Conservation (phyloP, 2,888 invertebrate species). For the Drosophila borborema region DNA sequence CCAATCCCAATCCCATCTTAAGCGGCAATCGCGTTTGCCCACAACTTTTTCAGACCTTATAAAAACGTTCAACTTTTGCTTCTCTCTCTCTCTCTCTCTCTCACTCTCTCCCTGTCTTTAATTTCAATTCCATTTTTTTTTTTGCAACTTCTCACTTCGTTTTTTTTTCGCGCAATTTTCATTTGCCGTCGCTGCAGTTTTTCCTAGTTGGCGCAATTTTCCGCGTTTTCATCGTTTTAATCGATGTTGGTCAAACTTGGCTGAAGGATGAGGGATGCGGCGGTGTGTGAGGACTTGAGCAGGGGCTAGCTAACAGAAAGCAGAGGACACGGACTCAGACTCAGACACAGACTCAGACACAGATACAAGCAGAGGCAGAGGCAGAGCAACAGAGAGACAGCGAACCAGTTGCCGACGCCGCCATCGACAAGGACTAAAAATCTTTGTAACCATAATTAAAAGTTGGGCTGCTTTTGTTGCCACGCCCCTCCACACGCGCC, state of each 20-base stretch:
- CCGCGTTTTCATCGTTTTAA: conserved; percentile 80
- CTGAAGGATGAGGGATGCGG: neutral
- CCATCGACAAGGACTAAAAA: conserved; percentile 72
- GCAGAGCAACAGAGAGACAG: neutral
- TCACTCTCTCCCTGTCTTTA: conserved; percentile 8
- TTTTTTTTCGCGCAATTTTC: conserved; percentile 65
- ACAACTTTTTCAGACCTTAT: conserved; percentile 79
- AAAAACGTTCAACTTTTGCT: conserved; percentile 75
- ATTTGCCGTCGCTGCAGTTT: conserved; percentile 76
- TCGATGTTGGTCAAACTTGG: conserved; percentile 80
- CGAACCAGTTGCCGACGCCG: conserved; percentile 18
- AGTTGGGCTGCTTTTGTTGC: conserved; percentile 64
- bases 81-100: neutral
- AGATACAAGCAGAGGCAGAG: neutral
- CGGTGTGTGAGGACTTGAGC: neutral
- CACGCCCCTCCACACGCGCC: conserved; percentile 1
- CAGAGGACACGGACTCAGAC: conserved; percentile 16
- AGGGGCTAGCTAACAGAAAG: neutral
- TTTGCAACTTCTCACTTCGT: conserved; percentile 33
- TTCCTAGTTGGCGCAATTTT: conserved; percentile 80
- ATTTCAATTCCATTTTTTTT: conserved; percentile 15
- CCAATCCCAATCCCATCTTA: conserved; percentile 52
- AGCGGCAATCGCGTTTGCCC: conserved; percentile 78
- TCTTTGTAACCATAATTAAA: conserved; percentile 81
- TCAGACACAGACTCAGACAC: conserved; percentile 1